These are phyloP conservation scores for Platycheirus rosarum DNA, from an alignment of 2,888 invertebrate species.

Conservation along the genomic window DNA sequence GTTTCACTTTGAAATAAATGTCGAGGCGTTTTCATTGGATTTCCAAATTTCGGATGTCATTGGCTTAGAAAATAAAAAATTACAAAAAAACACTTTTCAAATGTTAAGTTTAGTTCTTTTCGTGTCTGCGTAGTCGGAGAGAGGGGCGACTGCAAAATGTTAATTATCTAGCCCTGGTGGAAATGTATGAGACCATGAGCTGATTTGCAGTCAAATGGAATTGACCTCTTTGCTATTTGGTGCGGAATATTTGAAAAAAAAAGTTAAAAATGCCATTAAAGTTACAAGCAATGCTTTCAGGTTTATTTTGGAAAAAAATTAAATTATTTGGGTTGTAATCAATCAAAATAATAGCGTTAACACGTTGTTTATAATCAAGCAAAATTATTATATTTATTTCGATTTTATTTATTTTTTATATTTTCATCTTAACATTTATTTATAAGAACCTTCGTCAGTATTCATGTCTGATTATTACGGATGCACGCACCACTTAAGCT, in stretches of 20 bases:
- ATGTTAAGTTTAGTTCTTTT: neutral
- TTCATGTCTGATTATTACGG: no score
- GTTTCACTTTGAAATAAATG: constrained; percentile 23
- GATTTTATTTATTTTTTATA: no score
- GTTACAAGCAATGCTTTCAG: constrained; percentile 2
- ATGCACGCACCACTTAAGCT: no score
- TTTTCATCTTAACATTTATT: no score
- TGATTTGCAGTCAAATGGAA: constrained; percentile 54
- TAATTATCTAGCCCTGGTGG: constrained; percentile 26
- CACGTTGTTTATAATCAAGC: no score
- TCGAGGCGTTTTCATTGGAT: constrained; percentile 43
- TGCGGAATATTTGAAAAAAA: constrained; percentile 42
- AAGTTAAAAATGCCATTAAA: neutral
- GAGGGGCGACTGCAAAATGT: constrained; percentile 27
- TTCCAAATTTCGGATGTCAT: constrained; percentile 64
- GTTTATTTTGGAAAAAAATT: no score
- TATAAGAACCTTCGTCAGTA: no score
- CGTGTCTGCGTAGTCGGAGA: no score
- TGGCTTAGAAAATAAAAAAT: constrained; percentile 45
- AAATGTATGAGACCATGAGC: constrained; percentile 61
- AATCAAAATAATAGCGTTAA: no score
- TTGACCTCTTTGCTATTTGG: constrained; percentile 69
- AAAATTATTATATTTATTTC: no score
- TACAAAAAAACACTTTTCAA: neutral
- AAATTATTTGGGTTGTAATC: no score